Conservation (phyloP, 1,140 invertebrate species). For the Epicauta chinensis region DNA sequence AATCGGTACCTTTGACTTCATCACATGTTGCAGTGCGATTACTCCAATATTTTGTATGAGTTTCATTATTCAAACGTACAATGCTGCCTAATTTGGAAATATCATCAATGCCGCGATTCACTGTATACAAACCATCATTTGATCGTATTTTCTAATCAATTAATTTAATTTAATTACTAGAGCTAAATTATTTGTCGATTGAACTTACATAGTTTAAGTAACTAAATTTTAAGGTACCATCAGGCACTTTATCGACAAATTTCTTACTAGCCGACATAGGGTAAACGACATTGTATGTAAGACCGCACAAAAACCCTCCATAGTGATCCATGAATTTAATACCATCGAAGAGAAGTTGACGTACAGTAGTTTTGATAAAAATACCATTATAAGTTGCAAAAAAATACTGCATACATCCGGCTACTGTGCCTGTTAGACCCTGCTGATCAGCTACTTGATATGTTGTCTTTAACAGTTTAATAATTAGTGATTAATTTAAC, state of each 20-base stretch:
- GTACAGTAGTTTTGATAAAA: conserved; percentile 18
- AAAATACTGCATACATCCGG: conserved; percentile 18
- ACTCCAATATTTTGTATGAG: conserved; percentile 42
- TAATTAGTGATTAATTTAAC: too few relatives aligned
- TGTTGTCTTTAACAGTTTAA: too few relatives aligned
- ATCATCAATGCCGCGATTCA: conserved; percentile 47
- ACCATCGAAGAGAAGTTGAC: conserved; percentile 24
- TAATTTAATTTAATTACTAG: too few relatives aligned
- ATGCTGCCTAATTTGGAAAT: conserved; percentile 48
- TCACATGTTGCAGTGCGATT: conserved; percentile 44
- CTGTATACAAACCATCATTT: conserved; percentile 47
- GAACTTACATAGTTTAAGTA: conserved; percentile 51
- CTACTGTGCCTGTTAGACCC: conserved; percentile 1
- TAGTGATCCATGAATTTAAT: conserved; percentile 14
- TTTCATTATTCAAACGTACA: conserved; percentile 46
- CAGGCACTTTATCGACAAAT: conserved; percentile 14
- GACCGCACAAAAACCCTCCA: not conserved
- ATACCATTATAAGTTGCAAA: conserved; percentile 8
- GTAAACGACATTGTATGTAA: not conserved
- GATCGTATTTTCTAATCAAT: conserved; percentile 48
- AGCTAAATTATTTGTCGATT: too few relatives aligned
- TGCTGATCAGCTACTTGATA: not conserved
- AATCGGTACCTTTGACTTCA: conserved; percentile 52
- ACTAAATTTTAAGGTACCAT: conserved; percentile 42
- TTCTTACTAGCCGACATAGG: conserved; percentile 9